phyloP scores from a whole-genome alignment of 2,113 vertebrate genomes.

The Tretioscincus oriximinensis region DNA sequence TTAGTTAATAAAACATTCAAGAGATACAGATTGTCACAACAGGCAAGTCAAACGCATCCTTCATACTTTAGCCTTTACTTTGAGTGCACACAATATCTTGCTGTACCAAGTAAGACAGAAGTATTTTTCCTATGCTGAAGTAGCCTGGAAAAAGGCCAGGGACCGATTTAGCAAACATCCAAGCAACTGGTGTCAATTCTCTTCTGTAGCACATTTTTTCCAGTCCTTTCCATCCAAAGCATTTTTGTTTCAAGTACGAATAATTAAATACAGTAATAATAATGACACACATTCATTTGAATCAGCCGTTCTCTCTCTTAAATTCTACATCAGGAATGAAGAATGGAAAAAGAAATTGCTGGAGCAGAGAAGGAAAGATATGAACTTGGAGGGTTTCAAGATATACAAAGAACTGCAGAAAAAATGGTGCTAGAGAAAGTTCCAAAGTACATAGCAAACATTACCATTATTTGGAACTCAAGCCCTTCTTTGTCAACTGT shows the following conservation, averaged over 20 bases:
- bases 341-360: too few relatives aligned
- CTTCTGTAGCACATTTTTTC: conserved; percentile 20
- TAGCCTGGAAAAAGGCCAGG: neutral
- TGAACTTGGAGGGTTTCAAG: neutral
- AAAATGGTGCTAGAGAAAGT: neutral
- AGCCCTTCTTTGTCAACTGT: neutral
- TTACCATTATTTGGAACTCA: neutral
- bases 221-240: fast-evolving
- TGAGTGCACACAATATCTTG: neutral
- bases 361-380: too few relatives aligned
- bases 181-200: conserved; percentile 28
- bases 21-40: conserved; percentile 43
- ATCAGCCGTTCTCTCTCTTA: too few relatives aligned
- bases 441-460: neutral
- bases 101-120: conserved; percentile 2
- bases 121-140: conserved; percentile 6
- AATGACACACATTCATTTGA: neutral
- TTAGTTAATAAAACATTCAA: conserved; percentile 58
- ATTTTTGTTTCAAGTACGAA: neutral
- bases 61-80: conserved; percentile 54
- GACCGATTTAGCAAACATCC: conserved; percentile 3
- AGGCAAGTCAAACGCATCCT: conserved; percentile 38
- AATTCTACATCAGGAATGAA: too few relatives aligned
- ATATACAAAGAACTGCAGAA: neutral
- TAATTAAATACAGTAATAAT: neutral